Evolutionary conservation across 2,888 invertebrate species (phyloP), one percentile per base, ranked within the genome.

Genomic region (Trissonchulus sp.): DNA sequence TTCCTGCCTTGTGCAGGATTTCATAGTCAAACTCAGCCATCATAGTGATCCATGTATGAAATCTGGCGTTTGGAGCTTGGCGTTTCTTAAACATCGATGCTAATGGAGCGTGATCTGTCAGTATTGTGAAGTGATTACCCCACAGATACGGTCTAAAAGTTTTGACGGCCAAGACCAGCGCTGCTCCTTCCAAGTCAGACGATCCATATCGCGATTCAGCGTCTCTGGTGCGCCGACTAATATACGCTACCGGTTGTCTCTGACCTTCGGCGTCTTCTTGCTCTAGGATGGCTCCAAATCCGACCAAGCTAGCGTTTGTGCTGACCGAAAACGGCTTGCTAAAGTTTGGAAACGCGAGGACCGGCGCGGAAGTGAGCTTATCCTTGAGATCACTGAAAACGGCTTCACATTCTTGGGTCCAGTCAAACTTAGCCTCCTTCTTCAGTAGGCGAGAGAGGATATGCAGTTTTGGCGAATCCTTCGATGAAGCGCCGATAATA

Each of bases 141-240:
- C 38, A 72, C n/a, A 75, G 33, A 18, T 73, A 33, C 15, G 73
- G 2, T 28, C 63, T 37, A 33, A 78, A 77, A 60, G n/a, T 76
- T 18, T 76, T 36, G 1, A 78, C 18, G 0, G 77, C 77, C 77
- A 76, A 78, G 30, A 76, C 75, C 1, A 77, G 74, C n/a, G 77
- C 76, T 3, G 77, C 36, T 3, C 72, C 72, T 73, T 78, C 76
- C 63, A 72, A 23, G 33, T 78, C 72, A 0, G 73, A 76, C 0
- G 76, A 69, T 0, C 63, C 71, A 48, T 78, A 78, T 31, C 78
- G 78, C 34, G 15, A 35, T 37, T 78, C 72, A 33, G 75, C 68
- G n/a, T 23, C 1, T 15, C 30, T 62, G 1, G 77, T 37, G 28
- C 68, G 8, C 15, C 65, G 23, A n/a, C 72, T 78, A 8, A 77